These are phyloP conservation scores for Platyscapa corneri DNA, from an alignment of 1,140 invertebrate genomes.

Conservation along the genomic window DNA sequence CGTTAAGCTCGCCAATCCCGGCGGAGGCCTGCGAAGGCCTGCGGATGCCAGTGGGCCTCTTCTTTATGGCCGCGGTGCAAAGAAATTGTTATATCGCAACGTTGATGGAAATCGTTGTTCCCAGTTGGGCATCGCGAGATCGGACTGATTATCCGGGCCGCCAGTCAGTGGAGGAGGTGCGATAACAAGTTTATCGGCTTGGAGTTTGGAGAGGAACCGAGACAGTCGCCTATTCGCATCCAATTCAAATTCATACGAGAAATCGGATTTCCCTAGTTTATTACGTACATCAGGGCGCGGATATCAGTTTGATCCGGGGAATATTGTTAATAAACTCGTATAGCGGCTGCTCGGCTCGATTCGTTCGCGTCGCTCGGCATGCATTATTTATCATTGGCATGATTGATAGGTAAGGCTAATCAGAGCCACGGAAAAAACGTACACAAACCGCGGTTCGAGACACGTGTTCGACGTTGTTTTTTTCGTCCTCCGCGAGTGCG, in stretches of 20 bases:
- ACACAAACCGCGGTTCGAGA: neutral
- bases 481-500: neutral
- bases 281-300: no score
- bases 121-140: neutral
- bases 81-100: neutral
- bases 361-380: neutral
- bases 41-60: neutral
- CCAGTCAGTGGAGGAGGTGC: no score
- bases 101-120: neutral
- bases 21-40: no score
- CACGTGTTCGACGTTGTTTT: neutral
- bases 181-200: no score
- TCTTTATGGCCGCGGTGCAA: neutral
- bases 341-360: neutral
- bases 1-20: conserved; percentile 8
- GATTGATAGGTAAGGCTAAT: neutral
- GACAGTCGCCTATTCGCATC: no score
- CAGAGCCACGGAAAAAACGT: neutral
- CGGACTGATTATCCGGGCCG: neutral
- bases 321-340: no score
- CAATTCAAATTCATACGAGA: no score
- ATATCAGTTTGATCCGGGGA: no score
- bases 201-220: no score
- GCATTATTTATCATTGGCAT: neutral
- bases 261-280: no score